Conservation (phyloP, 2,797 vertebrate species). For the Siniperca undulata region DNA sequence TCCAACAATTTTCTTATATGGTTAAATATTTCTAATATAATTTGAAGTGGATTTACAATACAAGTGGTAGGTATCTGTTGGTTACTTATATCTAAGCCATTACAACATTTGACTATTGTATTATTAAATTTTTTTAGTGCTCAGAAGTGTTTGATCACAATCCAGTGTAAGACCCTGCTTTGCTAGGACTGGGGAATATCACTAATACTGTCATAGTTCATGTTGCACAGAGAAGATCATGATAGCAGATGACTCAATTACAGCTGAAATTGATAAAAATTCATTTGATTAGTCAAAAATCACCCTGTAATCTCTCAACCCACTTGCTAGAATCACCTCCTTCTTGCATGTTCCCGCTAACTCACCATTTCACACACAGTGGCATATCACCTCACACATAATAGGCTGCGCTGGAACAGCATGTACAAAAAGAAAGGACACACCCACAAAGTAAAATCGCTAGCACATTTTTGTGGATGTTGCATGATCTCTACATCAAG, state of each 20-base stretch:
- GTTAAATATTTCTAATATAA: neutral
- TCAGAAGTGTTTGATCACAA: neutral
- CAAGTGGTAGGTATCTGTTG: slow-evolving; percentile 40
- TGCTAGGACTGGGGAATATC: neutral
- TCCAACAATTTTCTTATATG: neutral
- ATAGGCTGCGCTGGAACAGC: slow-evolving; percentile 54
- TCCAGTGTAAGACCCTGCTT: neutral
- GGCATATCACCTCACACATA: slow-evolving; percentile 62
- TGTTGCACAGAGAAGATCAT: slow-evolving; percentile 3
- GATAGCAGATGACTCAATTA: slow-evolving; percentile 49
- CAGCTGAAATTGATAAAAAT: slow-evolving; percentile 47
- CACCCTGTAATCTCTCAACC: slow-evolving; percentile 54
- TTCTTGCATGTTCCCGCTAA: slow-evolving; percentile 74
- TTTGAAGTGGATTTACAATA: slow-evolving; percentile 9
- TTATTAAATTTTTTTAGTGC: neutral
- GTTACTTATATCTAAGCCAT: slow-evolving; percentile 9
- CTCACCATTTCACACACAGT: slow-evolving; percentile 61
- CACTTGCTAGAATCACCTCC: slow-evolving; percentile 75
- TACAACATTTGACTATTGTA: neutral
- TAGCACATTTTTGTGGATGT: slow-evolving; percentile 30
- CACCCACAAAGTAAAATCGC: slow-evolving; percentile 5
- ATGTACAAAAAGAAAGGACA: slow-evolving; percentile 38
- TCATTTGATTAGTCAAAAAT: slow-evolving; percentile 55
- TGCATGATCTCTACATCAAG: slow-evolving; percentile 36
- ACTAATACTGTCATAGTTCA: neutral